phyloP scores from a whole-genome alignment of 2,888 invertebrate genomes.

The Hetaerina titia region DNA sequence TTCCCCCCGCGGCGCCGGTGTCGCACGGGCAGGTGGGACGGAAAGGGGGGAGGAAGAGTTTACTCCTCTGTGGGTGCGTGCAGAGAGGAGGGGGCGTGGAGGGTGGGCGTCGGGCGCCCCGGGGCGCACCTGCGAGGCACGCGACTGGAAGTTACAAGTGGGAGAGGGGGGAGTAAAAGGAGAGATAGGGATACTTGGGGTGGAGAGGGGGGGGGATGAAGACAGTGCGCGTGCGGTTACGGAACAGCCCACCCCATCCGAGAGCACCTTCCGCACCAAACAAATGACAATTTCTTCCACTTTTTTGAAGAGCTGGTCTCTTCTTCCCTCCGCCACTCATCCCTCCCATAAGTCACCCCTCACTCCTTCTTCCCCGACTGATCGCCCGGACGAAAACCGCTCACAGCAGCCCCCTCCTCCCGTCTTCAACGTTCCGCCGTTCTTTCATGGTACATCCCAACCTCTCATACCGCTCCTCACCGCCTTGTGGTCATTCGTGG shows the following conservation, averaged over 20 bases:
- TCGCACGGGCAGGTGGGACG: background rate
- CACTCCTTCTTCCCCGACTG: too few species aligned
- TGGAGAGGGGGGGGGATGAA: too few species aligned
- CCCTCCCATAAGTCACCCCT: background rate
- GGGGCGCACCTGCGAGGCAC: constrained; percentile 48
- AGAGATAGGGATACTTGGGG: background rate
- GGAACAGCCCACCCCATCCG: too few species aligned
- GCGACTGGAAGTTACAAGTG: constrained; percentile 60
- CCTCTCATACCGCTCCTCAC: background rate
- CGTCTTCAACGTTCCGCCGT: background rate
- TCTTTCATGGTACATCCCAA: background rate
- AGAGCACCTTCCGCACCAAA: too few species aligned
- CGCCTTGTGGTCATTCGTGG: background rate
- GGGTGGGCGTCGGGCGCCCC: background rate
- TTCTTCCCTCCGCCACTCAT: background rate
- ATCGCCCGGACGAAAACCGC: background rate
- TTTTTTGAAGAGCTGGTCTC: background rate
- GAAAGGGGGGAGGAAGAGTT: background rate
- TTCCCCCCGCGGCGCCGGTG: background rate
- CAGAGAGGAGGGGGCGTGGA: background rate
- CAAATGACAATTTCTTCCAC: background rate
- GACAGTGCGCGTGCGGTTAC: too few species aligned
- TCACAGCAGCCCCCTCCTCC: background rate
- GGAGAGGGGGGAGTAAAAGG: background rate
- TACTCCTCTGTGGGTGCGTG: background rate